These are phyloP conservation scores for Ptychochromis oligacanthus DNA, from an alignment of 2,113 vertebrate genomes.

Conservation along the genomic window DNA sequence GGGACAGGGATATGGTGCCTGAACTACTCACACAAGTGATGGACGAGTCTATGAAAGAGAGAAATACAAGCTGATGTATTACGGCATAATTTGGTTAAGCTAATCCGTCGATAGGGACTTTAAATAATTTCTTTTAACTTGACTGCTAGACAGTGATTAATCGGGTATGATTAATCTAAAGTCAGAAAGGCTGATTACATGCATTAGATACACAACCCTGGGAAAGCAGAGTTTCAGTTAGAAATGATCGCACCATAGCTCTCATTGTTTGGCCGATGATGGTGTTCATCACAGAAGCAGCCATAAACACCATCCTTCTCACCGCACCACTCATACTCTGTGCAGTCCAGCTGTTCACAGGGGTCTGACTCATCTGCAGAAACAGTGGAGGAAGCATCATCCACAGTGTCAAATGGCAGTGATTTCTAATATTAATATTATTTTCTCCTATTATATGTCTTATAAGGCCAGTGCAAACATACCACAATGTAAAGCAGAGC, in stretches of 20 bases:
- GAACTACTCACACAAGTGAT: constrained; percentile 58
- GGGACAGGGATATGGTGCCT: constrained; percentile 69
- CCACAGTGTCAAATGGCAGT: background rate
- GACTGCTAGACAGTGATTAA: no score
- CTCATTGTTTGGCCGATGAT: constrained; percentile 35
- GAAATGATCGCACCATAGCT: constrained; percentile 50
- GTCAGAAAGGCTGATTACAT: background rate
- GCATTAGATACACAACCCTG: no score
- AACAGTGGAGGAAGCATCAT: background rate
- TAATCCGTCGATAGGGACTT: background rate
- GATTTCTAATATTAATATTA: no score
- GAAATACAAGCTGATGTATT: background rate
- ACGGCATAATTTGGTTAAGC: background rate
- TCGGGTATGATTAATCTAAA: no score
- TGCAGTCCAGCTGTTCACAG: constrained; percentile 66
- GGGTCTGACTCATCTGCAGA: constrained; percentile 54
- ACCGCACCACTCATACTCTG: constrained; percentile 75
- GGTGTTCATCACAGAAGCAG: constrained; percentile 72
- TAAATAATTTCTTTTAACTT: background rate
- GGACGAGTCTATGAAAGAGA: constrained; percentile 50
- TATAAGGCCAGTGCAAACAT: no score
- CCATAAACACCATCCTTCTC: constrained; percentile 66
- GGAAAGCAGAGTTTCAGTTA: background rate
- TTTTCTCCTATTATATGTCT: no score
- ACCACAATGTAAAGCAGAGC: constrained; percentile 36